phyloP scores from a whole-genome alignment of 2,797 vertebrate species.

The Dendrocincla fuliginosa region DNA sequence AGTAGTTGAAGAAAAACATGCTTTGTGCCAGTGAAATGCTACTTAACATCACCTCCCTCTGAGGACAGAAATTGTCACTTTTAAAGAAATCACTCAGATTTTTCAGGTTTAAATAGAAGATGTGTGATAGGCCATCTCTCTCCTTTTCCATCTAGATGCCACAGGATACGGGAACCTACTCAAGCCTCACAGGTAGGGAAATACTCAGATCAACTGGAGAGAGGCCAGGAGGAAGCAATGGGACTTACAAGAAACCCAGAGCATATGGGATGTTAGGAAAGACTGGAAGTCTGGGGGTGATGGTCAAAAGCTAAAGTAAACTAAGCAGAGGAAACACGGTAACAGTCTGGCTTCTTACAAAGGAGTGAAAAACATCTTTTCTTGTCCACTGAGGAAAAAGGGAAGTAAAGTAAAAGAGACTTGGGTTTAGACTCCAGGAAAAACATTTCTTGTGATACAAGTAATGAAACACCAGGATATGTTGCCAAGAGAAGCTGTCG shows the following conservation, averaged over 20 bases:
- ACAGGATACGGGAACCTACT: neutral
- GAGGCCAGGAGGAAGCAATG: neutral
- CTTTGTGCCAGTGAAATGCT: neutral
- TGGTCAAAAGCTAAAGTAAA: neutral
- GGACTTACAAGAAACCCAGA: neutral
- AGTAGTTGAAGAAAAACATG: rapidly evolving
- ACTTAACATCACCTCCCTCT: neutral
- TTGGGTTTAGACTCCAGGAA: neutral
- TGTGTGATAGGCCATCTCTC: neutral
- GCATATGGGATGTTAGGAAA: neutral
- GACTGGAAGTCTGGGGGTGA: neutral
- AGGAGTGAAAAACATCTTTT: neutral
- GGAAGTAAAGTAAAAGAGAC: neutral
- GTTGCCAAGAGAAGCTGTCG: neutral
- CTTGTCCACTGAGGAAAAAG: neutral
- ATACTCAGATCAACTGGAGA: neutral
- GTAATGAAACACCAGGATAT: neutral
- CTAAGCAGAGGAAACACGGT: too few relatives aligned
- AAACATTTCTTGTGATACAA: neutral
- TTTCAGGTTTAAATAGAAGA: neutral
- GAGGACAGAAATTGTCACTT: neutral
- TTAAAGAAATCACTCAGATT: neutral
- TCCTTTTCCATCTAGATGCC: neutral
- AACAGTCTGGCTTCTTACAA: neutral
- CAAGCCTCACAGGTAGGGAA: neutral